Evolutionary conservation across 64 coral and sea anemone species (phyloP), one percentile per base, ranked within the genome.

Genomic region (Orbicella faveolata): DNA sequence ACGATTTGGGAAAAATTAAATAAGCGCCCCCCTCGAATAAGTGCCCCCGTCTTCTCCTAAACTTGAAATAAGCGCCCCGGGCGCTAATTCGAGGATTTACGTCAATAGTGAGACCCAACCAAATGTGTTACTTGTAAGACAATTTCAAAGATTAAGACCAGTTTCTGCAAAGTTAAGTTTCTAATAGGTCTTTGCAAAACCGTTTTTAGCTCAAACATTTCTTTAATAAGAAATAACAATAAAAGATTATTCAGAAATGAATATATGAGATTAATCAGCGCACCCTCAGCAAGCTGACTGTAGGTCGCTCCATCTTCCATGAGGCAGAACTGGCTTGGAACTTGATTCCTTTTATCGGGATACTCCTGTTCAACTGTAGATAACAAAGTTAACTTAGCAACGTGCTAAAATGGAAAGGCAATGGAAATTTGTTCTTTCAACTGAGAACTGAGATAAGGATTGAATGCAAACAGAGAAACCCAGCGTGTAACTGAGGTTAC

Each of bases 271-370:
- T 52, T n/a, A 17, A 17, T 64, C 34, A 26, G 18, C 64, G 39
- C 3, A 85, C 82, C 82, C 63, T 72, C 12, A 70, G 41, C 7
- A 70, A 15, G 66, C 35, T 8, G 37, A 12, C 19, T 52, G 64
- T 52, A 16, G 82, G 82, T 9, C 64, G 63, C 63, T 25, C 11
- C 82, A 85, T 85, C 65, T 85, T 85, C 82, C 82, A 85, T 6
- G 82, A 72, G 13, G 82, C 82, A 48, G 82, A 72, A 15, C 63
- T 85, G 23, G 51, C 65, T 30, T 72, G n/a, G 12, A 85, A 85
- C 10, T 85, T 85, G 11, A 85, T 69, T 72, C 63, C 63, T 72
- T 52, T 72, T 8, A 85, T 52, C 4, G 82, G 64, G 10, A 72
- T 72, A 68, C 35, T 72, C 19, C 68, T 85, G 65, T 85, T 85